A percentile compares a stretch with the other conserved stretches of the same genome.
Evolutionary conservation across 1,140 invertebrate genomes (phyloP).

Genomic region (Meloidogyne hapla): DNA sequence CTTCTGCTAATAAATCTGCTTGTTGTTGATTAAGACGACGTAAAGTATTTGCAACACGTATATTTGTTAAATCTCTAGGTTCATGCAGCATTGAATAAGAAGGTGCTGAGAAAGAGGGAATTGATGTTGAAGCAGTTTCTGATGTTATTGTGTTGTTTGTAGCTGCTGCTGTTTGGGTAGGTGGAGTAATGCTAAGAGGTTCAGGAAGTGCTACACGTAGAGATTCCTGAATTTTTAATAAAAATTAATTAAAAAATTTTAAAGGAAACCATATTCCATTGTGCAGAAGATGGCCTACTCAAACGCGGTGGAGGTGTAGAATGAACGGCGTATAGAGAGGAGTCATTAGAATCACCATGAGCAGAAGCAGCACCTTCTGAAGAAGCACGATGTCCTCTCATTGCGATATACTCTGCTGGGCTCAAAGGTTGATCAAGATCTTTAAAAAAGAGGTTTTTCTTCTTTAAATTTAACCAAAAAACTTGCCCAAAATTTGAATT

Average conservation of each 20-base stretch:
- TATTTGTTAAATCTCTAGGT: neutral
- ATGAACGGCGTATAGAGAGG: neutral
- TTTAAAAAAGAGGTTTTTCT: conserved; percentile 1
- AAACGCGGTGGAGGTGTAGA: neutral
- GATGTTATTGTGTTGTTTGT: neutral
- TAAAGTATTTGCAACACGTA: neutral
- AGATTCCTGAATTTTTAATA: conserved; percentile 7
- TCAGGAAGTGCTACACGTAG: conserved; percentile 20
- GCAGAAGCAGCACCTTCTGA: conserved; percentile 22
- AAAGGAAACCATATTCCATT: conserved; percentile 17
- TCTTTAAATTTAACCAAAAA: neutral
- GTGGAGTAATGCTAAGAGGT: neutral
- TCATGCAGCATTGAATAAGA: neutral
- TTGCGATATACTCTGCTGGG: neutral
- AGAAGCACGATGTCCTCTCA: conserved; percentile 22
- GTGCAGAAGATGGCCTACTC: conserved; percentile 12
- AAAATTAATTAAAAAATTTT: neutral
- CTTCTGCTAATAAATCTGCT: neutral
- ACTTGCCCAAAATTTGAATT: conserved; percentile 66
- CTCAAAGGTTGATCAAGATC: conserved; percentile 12
- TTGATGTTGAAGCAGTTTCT: conserved; percentile 8
- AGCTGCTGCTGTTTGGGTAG: neutral
- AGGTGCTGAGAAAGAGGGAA: neutral
- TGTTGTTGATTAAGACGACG: neutral
- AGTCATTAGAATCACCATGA: neutral